Percentiles rank a stretch among this genome's conserved stretches.
Conservation (phyloP, 2,888 invertebrate species). For the Parascotia fuliginaria region DNA sequence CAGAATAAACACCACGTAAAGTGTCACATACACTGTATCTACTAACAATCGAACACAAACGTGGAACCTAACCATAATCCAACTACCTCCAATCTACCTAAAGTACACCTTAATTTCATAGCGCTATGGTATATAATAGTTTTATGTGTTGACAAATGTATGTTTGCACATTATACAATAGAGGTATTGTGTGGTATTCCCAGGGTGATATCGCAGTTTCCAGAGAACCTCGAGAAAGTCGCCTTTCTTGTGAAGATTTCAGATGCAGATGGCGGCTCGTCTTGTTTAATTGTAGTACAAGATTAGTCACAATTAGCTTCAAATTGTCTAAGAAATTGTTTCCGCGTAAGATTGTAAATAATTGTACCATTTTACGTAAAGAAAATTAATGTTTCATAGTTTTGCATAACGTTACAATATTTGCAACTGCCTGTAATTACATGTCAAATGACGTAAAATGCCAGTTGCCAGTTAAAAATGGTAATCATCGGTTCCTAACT, state of each 20-base stretch:
- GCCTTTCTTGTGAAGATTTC: conserved; percentile 52
- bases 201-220: conserved; percentile 58
- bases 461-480: too few relatives aligned
- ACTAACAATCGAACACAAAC: conserved; percentile 29
- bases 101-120: not conserved
- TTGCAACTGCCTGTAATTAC: too few relatives aligned
- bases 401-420: not conserved
- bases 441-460: too few relatives aligned
- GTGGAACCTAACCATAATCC: not conserved
- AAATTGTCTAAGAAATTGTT: conserved; percentile 36
- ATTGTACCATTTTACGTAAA: conserved; percentile 14
- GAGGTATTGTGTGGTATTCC: conserved; percentile 58
- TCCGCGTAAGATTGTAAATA: conserved; percentile 32
- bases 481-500: too few relatives aligned
- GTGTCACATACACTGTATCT: conserved; percentile 33
- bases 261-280: conserved; percentile 41
- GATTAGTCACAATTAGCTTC: conserved; percentile 47
- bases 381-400: conserved; percentile 6
- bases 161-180: conserved; percentile 44
- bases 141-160: not conserved
- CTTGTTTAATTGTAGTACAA: conserved; percentile 40
- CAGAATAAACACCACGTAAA: conserved; percentile 7
- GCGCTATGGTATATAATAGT: conserved; percentile 10
- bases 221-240: conserved; percentile 55
- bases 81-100: not conserved